Base-by-base conservation (phyloP, 2,113 vertebrate genomes). In the Otus sunia region DNA sequence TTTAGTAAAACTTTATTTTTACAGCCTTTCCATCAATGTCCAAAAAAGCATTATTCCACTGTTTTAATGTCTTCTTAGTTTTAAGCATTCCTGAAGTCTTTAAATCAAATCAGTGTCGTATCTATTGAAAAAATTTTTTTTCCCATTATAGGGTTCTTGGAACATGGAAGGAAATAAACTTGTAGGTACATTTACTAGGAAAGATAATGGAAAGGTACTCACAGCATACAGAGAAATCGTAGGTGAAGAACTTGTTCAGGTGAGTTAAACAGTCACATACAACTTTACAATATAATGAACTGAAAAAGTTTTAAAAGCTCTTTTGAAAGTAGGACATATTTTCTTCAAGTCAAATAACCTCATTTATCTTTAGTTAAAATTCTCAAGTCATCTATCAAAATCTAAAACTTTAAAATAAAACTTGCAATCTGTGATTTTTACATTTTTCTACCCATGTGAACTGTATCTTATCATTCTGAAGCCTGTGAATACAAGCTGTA, bases 191-290 rank as follows among this genome's bases (percentile, higher is more conserved):
- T 99, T 99, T 95, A 98, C 93, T 74, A 98, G 99, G 37, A 98
- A 98, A 85, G 99, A 99, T 97, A 99, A 99, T 25, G 98, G 95
- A 85, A 99, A 99, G 37, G 86, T 92, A 15, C 97, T 99, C 77
- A 97, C 86, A 68, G 96, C 98, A 71, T 81, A 92, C 32, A 98
- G 99, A 91, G 93, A 98, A 96, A 68, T 99, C 7, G 32, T 98
- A 50, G 98, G 96, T 15, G 97, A 96, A 30, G 99, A 99, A 88
- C 95, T 99, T 8, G 95, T 99, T 56, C 99, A 99, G 98, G 99
- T 99, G 86, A 98, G 98, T 94, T 58, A 75, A 74, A 3, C 36
- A 81, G 43, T 22, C 8, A 29, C 56, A 58, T 9, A 37, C 7
- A 64, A 60, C 34, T 60, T 89, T 27, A 83, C 27, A 50, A 72